These are phyloP conservation scores for Sinodicranocentrus sp. DNA, from an alignment of 2,888 invertebrate species.

Conservation along the genomic window DNA sequence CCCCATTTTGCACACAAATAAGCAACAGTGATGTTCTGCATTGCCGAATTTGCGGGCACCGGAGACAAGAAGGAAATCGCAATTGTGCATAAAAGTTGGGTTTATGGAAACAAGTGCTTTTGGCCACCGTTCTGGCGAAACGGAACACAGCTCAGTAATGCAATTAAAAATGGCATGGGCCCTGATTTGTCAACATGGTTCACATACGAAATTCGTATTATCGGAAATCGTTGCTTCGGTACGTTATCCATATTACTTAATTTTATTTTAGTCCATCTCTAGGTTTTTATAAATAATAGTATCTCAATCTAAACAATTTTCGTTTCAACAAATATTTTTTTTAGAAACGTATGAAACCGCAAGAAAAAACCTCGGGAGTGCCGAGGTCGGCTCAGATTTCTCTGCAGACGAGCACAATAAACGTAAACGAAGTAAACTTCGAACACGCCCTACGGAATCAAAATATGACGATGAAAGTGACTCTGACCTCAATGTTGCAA, in stretches of 20 bases:
- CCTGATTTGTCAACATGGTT: slow-evolving; percentile 24
- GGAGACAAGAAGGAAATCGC: neutral
- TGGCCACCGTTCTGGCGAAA: slow-evolving; percentile 43
- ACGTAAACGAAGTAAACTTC: neutral
- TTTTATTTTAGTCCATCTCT: neutral
- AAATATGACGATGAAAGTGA: too few species aligned
- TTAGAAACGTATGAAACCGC: slow-evolving; percentile 10
- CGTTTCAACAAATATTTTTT: neutral
- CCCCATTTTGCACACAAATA: neutral
- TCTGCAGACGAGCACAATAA: slow-evolving; percentile 13
- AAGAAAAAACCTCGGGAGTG: neutral
- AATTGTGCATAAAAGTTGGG: slow-evolving; percentile 12
- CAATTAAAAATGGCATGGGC: neutral
- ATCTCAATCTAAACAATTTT: neutral
- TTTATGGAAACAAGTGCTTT: slow-evolving; percentile 8
- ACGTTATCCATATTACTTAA: too few species aligned
- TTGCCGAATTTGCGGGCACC: slow-evolving; percentile 21
- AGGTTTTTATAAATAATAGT: neutral
- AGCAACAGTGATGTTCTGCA: slow-evolving; percentile 4
- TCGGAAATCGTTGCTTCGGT: slow-evolving; percentile 14
- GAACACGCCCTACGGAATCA: too few species aligned
- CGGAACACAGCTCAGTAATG: neutral
- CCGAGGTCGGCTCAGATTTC: neutral
- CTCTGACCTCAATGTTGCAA: too few species aligned
- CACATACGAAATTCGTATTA: neutral